Conservation (phyloP, 2,888 invertebrate genomes). For the Morpho deidamia region DNA sequence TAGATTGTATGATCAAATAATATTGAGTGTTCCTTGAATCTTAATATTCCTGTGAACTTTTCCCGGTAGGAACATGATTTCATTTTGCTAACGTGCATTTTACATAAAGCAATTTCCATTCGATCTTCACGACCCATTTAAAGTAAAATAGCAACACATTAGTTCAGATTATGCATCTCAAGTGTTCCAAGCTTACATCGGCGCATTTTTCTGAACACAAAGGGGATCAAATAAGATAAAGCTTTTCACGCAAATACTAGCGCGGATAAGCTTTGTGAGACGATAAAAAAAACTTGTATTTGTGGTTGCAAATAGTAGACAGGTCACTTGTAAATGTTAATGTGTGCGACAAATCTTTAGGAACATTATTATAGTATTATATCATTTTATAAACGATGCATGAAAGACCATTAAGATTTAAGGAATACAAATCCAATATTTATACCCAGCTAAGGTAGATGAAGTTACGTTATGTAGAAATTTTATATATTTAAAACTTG, state of each 20-base stretch:
- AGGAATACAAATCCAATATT: too few relatives aligned
- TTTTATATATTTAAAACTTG: background rate
- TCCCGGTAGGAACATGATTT: background rate
- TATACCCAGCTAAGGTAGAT: too few relatives aligned
- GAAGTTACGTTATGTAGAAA: too few relatives aligned
- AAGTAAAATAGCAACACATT: conserved; percentile 8
- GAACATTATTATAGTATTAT: background rate
- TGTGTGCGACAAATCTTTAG: conserved; percentile 1
- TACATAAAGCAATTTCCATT: conserved; percentile 9
- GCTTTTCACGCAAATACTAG: conserved; percentile 1
- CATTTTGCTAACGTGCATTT: conserved; percentile 2
- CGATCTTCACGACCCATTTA: conserved; percentile 7
- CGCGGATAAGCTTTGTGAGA: conserved; percentile 6
- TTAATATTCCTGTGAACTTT: background rate
- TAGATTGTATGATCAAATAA: too few relatives aligned
- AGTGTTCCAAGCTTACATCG: conserved; percentile 4
- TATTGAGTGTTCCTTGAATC: background rate
- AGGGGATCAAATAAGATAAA: conserved; percentile 11
- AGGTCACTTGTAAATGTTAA: conserved; percentile 5
- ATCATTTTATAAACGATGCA: too few relatives aligned
- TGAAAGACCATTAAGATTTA: too few relatives aligned
- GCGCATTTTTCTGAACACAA: conserved; percentile 8
- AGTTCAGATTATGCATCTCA: conserved; percentile 10
- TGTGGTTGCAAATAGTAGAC: background rate
- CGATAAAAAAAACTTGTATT: conserved; percentile 4